Conservation (phyloP, 2,797 vertebrate genomes). For the Craterocephalus amniculus region DNA sequence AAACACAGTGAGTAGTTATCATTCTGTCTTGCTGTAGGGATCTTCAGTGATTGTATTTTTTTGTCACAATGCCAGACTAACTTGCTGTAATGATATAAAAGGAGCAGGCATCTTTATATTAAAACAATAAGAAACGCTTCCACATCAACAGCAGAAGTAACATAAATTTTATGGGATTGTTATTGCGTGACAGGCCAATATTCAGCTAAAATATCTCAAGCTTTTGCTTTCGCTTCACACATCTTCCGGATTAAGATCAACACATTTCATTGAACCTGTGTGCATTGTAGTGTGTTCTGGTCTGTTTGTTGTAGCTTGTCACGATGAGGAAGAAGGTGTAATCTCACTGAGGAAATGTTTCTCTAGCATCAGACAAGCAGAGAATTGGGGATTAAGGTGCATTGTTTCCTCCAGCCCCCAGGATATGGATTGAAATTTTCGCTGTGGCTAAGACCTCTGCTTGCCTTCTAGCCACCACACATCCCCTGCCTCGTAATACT, state of each 20-base stretch:
- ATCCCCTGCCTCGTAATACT: constrained; percentile 61
- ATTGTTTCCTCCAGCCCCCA: constrained; percentile 71
- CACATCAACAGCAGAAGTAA: not conserved
- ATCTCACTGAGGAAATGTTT: constrained; percentile 70
- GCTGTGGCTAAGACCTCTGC: constrained; percentile 58
- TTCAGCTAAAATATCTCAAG: constrained; percentile 11
- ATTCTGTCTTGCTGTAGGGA: not conserved
- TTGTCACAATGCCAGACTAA: not conserved
- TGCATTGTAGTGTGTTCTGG: constrained; percentile 8
- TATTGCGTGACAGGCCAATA: constrained; percentile 23
- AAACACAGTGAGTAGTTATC: not conserved
- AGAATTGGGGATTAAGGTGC: constrained; percentile 74
- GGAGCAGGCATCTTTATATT: not conserved
- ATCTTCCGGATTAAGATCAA: constrained; percentile 48
- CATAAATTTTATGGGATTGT: not conserved
- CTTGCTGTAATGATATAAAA: not conserved
- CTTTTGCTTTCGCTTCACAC: constrained; percentile 34
- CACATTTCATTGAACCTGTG: constrained; percentile 26
- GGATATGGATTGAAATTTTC: constrained; percentile 75
- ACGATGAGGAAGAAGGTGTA: constrained; percentile 57
- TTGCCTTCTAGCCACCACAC: constrained; percentile 34
- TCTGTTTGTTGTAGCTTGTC: constrained; percentile 45
- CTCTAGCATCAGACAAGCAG: constrained; percentile 60
- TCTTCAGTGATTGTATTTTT: not conserved
- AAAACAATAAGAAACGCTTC: not conserved